These are phyloP conservation scores for Ctenopoma multispine DNA, from an alignment of 2,797 vertebrate genomes.

Conservation along the genomic window DNA sequence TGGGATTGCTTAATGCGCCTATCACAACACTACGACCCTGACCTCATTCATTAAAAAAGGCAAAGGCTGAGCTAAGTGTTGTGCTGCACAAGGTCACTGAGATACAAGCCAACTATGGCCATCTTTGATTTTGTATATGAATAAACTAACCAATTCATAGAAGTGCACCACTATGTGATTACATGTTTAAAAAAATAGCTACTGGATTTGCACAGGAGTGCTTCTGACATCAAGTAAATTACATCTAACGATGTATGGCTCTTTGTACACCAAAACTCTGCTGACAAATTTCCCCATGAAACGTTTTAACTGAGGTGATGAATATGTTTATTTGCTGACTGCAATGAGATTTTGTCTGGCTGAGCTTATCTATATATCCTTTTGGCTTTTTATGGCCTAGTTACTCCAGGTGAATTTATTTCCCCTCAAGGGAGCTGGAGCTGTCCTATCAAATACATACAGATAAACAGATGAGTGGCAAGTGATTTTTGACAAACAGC, in stretches of 20 bases:
- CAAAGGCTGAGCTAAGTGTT: conserved; percentile 50
- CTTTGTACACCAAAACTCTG: conserved; percentile 30
- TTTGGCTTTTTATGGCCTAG: conserved; percentile 58
- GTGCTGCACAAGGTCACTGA: conserved; percentile 34
- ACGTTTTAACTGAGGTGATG: conserved; percentile 49
- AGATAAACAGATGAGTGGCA: conserved; percentile 48
- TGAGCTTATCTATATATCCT: conserved; percentile 67
- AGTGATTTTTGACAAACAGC: conserved; percentile 53
- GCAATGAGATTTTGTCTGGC: conserved; percentile 35
- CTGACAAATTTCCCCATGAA: conserved; percentile 37
- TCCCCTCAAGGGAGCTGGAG: conserved; percentile 28
- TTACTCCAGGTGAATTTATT: conserved; percentile 43
- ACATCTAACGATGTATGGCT: conserved; percentile 39
- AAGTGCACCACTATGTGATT: conserved; percentile 24
- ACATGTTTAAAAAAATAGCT: conserved; percentile 44
- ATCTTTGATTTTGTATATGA: conserved; percentile 57
- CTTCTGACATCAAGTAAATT: conserved; percentile 51
- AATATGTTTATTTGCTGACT: conserved; percentile 68
- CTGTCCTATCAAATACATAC: conserved; percentile 35
- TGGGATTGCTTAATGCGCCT: conserved; percentile 69
- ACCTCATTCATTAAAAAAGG: conserved; percentile 64
- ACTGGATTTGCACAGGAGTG: conserved; percentile 31
- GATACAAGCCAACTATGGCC: conserved; percentile 36
- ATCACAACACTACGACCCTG: conserved; percentile 47
- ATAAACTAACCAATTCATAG: conserved; percentile 33